Evolutionary conservation across 1,140 invertebrate genomes (phyloP).

Genomic region (Habropoda laboriosa): DNA sequence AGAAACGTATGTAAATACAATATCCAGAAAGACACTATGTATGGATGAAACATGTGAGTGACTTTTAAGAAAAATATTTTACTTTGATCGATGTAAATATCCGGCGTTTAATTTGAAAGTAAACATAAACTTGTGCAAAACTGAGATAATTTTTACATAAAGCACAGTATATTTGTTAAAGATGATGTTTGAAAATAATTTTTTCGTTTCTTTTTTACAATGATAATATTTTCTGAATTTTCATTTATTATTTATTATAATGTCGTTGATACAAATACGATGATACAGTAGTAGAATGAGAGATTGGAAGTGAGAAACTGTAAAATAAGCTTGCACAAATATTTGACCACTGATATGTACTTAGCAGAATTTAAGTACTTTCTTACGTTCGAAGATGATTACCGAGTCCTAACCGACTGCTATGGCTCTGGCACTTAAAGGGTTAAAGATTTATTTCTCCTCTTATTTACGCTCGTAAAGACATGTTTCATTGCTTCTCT

Average conservation of each 20-base stretch:
- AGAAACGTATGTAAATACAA: background rate
- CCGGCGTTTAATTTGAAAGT: background rate
- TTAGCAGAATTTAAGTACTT: conserved; percentile 24
- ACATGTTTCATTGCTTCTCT: conserved; percentile 24
- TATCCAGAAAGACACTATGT: background rate
- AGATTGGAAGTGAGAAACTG: background rate
- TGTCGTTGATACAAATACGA: background rate
- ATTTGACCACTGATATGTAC: background rate
- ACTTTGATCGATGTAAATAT: background rate
- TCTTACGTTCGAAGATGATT: conserved; percentile 20
- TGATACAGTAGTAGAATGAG: background rate
- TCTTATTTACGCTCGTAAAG: conserved; percentile 40
- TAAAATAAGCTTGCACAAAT: conserved; percentile 11
- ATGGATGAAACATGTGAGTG: background rate
- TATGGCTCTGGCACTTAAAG: conserved; percentile 28
- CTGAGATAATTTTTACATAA: background rate
- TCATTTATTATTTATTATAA: background rate
- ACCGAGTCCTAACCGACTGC: background rate
- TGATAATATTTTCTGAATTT: background rate
- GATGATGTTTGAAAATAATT: background rate
- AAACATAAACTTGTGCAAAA: background rate
- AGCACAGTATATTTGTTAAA: background rate
- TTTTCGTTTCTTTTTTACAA: background rate
- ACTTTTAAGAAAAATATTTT: background rate
- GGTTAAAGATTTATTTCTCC: conserved; percentile 34